These are phyloP conservation scores for Falco peregrinus DNA, from an alignment of 2,797 vertebrate genomes.

Conservation along the genomic window DNA sequence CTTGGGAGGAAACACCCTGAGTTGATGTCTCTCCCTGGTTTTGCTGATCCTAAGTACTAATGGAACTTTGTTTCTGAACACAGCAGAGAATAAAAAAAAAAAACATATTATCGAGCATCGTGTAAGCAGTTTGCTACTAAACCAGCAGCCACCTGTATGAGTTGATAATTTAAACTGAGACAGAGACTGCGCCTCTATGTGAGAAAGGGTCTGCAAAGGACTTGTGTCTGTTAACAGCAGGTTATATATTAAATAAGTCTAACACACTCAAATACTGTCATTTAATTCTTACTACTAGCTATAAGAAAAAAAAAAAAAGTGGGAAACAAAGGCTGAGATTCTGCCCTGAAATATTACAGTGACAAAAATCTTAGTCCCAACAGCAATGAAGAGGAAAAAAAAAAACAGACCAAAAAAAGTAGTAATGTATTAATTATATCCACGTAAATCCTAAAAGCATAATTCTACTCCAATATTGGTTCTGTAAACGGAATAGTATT, in stretches of 20 bases:
- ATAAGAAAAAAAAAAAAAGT: not conserved
- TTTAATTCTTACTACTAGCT: not conserved
- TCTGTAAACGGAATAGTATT: not conserved
- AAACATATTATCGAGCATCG: not conserved
- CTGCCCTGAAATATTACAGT: not conserved
- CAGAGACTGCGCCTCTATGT: not conserved
- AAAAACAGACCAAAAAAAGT: not conserved
- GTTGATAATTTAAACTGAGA: not conserved
- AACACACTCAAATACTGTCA: not conserved
- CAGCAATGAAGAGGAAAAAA: not conserved
- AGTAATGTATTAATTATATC: not conserved
- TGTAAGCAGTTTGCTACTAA: not conserved
- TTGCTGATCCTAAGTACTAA: slow-evolving; percentile 52
- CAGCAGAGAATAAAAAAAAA: not conserved
- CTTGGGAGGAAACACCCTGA: slow-evolving; percentile 48
- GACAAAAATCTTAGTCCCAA: not conserved
- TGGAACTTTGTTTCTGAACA: not conserved
- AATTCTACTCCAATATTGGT: not conserved
- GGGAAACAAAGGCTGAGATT: not conserved
- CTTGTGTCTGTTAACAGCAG: not conserved
- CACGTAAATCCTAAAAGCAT: not conserved
- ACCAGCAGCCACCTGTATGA: not conserved
- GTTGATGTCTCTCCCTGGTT: slow-evolving; percentile 7
- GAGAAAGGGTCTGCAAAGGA: not conserved
- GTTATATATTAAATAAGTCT: not conserved